Percentiles rank a stretch among this genome's conserved stretches.
phyloP scores from a whole-genome alignment of 2,113 vertebrate genomes.

The Actinemys pallida region DNA sequence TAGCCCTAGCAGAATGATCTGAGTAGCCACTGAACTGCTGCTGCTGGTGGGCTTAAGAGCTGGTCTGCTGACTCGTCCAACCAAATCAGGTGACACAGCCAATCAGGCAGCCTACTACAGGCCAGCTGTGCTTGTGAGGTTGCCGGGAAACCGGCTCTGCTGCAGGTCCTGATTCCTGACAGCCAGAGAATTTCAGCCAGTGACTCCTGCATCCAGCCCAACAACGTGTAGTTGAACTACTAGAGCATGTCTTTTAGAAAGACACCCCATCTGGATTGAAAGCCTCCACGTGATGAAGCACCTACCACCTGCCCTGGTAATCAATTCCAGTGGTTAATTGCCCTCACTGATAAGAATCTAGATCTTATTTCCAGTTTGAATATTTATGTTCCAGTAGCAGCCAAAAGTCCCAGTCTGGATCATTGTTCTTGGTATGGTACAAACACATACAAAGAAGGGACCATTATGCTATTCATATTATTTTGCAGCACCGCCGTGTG shows the following conservation, averaged over 20 bases:
- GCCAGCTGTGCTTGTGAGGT: too few relatives aligned
- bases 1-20: not conserved
- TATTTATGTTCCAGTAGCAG: not conserved
- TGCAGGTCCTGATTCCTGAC: too few relatives aligned
- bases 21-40: not conserved
- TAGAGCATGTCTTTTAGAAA: not conserved
- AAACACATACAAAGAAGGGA: not conserved
- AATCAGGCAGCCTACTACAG: not conserved
- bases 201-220: not conserved
- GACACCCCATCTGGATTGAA: not conserved
- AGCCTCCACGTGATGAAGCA: not conserved
- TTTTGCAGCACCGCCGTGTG: not conserved
- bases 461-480: not conserved
- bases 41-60: too few relatives aligned
- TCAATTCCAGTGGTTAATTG: constrained; percentile 42
- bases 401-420: not conserved
- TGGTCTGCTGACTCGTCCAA: not conserved
- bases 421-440: not conserved
- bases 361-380: not conserved
- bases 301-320: not conserved
- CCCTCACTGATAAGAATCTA: not conserved
- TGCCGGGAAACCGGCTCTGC: not conserved
- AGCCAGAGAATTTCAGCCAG: too few relatives aligned
- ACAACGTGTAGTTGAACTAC: not conserved
- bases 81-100: not conserved